phyloP scores from a whole-genome alignment of 2,888 invertebrate species.

The Himalopsyche japonica region DNA sequence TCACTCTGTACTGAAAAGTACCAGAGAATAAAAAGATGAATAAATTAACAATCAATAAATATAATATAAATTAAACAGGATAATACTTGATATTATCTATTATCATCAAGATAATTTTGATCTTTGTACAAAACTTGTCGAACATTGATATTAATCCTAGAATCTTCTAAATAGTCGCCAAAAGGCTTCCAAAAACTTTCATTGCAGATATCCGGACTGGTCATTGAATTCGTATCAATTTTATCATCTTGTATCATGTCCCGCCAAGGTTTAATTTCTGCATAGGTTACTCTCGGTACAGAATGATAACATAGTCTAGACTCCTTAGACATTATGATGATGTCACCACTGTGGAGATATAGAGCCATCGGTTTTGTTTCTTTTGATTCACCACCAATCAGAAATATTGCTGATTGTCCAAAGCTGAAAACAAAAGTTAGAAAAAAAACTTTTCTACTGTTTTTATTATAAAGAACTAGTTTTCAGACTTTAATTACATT shows the following conservation, averaged over 20 bases:
- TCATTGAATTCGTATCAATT: slow-evolving; percentile 42
- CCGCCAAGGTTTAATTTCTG: slow-evolving; percentile 57
- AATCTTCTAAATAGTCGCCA: slow-evolving; percentile 65
- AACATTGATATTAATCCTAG: slow-evolving; percentile 92
- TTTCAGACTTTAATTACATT: too few species aligned
- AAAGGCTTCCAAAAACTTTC: slow-evolving; percentile 60
- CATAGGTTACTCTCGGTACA: slow-evolving; percentile 80
- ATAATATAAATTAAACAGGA: background rate
- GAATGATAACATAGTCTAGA: slow-evolving; percentile 91
- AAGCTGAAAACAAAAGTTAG: slow-evolving; percentile 67
- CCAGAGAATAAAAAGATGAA: background rate
- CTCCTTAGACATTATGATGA: slow-evolving; percentile 85
- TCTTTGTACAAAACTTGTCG: slow-evolving; percentile 80
- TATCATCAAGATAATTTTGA: slow-evolving; percentile 48
- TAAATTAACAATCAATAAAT: too few species aligned
- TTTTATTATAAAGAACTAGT: too few species aligned
- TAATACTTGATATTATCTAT: background rate
- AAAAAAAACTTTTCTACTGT: background rate
- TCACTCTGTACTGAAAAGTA: background rate
- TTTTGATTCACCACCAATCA: slow-evolving; percentile 81
- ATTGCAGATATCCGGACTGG: slow-evolving; percentile 41
- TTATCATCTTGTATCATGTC: background rate
- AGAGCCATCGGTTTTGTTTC: slow-evolving; percentile 71
- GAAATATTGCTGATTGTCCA: slow-evolving; percentile 92
- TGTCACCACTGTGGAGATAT: slow-evolving; percentile 84